Base-by-base conservation (phyloP, 2,888 invertebrate species). In the Pyrgus malvae region DNA sequence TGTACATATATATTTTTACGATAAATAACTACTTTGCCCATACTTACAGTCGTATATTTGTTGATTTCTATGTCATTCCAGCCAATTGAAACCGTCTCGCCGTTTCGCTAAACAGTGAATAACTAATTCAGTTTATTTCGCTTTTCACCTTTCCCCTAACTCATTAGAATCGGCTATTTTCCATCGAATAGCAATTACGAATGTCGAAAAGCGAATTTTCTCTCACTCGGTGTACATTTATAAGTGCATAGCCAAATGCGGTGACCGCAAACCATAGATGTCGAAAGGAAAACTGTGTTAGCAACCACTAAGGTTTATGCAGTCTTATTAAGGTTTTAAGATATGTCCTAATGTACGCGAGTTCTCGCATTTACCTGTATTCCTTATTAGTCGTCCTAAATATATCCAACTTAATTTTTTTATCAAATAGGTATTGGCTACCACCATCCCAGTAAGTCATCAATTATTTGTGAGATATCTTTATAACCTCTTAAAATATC, bases 141-240 rank as follows among this genome's bases (percentile, higher is more conserved):
- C 69, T 74, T 78, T 78, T 72, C 67, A 66, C 69, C 68, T 70
- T 72, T 78, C 76, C 78, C 77, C 77, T 69, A 63, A 68, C 75
- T 80, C 78, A 84, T 85, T 83, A 82, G 72, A 73, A 62, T 63
- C 66, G 66, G 71, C 65, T 65, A 83, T 85, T 86, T 86, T 82
- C 83, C 75, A 72, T 69, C 70, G 69, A 71, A 69, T 66, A 55
- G 65, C 38, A 38, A 19, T 38, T 11, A 21, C 17, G 17, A 29
- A 44, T 21, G 37, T n/a, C 23, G 38, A 38, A 38, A 38, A 46
- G 46, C 46, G 46, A 40, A 74, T 82, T 83, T 83, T 80, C 76
- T 76, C 70, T 70, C 73, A 74, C 76, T 72, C 70, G 68, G 72
- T 78, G 76, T 83, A 70, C 76, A 76, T 73, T 69, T 63, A 74